These are phyloP conservation scores for Drosophila paracracens DNA, from an alignment of 2,888 invertebrate genomes.

Conservation along the genomic window DNA sequence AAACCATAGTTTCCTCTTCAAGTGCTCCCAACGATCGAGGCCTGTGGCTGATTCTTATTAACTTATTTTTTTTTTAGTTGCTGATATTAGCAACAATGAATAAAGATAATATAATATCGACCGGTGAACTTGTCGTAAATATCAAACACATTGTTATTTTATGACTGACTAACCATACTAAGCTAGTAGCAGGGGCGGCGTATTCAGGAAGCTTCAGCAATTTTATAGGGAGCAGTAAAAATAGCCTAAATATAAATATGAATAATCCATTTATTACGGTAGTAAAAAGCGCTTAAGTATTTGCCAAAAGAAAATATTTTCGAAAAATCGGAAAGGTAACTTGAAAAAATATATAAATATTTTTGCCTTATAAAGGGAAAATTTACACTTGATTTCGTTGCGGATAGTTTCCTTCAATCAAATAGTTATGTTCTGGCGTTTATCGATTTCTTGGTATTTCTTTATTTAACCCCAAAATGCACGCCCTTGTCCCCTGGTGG, in stretches of 20 bases:
- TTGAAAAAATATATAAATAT: not conserved
- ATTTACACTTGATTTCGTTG: not conserved
- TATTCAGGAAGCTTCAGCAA: conserved; percentile 14
- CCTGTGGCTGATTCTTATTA: conserved; percentile 18
- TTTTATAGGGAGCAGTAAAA: conserved; percentile 1
- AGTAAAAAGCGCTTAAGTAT: not conserved
- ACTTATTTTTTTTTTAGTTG: not conserved
- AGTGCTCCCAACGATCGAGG: conserved; percentile 57
- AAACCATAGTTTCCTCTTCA: conserved; percentile 36
- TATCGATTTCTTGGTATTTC: not conserved
- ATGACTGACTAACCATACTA: conserved; percentile 30
- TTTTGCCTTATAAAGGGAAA: not conserved
- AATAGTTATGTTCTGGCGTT: not conserved
- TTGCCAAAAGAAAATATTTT: not conserved
- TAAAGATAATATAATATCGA: conserved; percentile 76
- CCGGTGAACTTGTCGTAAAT: conserved; percentile 73
- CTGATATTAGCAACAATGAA: conserved; percentile 69
- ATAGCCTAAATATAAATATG: not conserved
- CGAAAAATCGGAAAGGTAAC: not conserved
- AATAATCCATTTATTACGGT: not conserved
- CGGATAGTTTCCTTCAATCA: not conserved
- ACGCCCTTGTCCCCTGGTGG: conserved; percentile 46
- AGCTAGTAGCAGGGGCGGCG: conserved; percentile 24
- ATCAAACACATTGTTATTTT: conserved; percentile 68
- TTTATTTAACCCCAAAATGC: not conserved